A percentile compares a stretch with the other conserved stretches of the same genome.
These are phyloP conservation scores for Drosophila kanekoi DNA, from an alignment of 2,888 invertebrate species.

Conservation along the genomic window DNA sequence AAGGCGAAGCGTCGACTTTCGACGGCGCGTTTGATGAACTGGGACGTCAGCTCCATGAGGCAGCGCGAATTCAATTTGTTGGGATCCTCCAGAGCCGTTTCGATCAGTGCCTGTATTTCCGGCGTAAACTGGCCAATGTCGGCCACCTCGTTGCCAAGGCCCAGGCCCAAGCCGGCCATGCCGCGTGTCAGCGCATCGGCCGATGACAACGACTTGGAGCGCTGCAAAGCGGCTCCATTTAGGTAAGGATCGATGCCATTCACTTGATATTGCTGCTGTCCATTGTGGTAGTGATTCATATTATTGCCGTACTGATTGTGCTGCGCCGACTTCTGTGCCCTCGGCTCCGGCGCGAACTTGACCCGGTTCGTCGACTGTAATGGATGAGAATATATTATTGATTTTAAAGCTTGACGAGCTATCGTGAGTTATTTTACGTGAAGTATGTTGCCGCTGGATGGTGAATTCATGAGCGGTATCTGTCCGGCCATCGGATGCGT, in stretches of 20 bases:
- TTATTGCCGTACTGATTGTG: constrained; percentile 35
- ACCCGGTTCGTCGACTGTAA: constrained; percentile 82
- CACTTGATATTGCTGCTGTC: constrained; percentile 60
- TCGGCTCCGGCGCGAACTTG: constrained; percentile 84
- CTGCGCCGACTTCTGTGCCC: constrained; percentile 79
- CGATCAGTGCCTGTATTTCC: constrained; percentile 90
- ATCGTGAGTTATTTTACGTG: constrained; percentile 84
- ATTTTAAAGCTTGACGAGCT: background rate
- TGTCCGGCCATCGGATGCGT: constrained; percentile 83
- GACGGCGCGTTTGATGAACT: constrained; percentile 92
- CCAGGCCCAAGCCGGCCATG: constrained; percentile 88
- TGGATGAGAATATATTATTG: background rate
- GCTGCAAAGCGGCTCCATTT: constrained; percentile 86
- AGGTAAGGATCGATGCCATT: constrained; percentile 75
- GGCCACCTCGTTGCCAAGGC: constrained; percentile 89
- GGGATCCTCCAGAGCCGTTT: constrained; percentile 93
- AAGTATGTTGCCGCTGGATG: constrained; percentile 90
- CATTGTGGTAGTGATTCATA: constrained; percentile 59
- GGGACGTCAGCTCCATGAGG: constrained; percentile 94
- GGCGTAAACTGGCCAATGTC: constrained; percentile 91
- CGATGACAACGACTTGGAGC: constrained; percentile 93
- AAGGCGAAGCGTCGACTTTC: constrained; percentile 91
- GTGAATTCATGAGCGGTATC: constrained; percentile 87
- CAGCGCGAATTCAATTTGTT: constrained; percentile 90
- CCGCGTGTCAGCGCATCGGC: constrained; percentile 90